Evolutionary conservation across 2,113 vertebrate genomes (phyloP).

Genomic region (Charadrius vociferus): DNA sequence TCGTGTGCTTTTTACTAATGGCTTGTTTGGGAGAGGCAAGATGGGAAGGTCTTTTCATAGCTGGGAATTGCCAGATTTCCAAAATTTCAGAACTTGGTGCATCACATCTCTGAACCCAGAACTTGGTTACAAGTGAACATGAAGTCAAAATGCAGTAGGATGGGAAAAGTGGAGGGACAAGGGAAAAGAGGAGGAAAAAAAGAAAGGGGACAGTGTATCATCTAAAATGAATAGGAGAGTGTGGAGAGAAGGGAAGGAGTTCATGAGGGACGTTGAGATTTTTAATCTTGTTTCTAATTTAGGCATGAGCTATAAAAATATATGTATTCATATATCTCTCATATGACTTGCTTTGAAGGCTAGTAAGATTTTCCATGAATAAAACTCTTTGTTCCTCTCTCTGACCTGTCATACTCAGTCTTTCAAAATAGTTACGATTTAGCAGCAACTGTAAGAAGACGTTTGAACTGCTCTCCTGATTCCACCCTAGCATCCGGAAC

Average conservation of each 20-base stretch:
- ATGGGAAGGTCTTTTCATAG: background rate
- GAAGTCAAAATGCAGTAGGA: background rate
- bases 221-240: background rate
- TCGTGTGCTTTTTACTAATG: background rate
- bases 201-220: background rate
- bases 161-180: background rate
- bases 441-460: background rate
- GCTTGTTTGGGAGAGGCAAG: background rate
- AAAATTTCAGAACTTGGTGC: background rate
- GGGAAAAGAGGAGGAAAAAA: background rate
- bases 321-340: background rate
- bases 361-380: conserved; percentile 3
- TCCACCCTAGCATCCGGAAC: background rate
- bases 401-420: background rate
- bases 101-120: background rate
- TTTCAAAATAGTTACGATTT: background rate
- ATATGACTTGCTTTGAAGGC: conserved; percentile 32
- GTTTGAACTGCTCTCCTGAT: background rate
- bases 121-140: rapidly evolving
- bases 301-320: background rate
- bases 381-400: conserved; percentile 22
- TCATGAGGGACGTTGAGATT: background rate
- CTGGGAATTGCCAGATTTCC: background rate
- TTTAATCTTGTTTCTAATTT: conserved; percentile 26
- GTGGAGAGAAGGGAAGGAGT: background rate